These are phyloP conservation scores for Cordilura impudica DNA, from an alignment of 2,888 invertebrate species.

Conservation along the genomic window DNA sequence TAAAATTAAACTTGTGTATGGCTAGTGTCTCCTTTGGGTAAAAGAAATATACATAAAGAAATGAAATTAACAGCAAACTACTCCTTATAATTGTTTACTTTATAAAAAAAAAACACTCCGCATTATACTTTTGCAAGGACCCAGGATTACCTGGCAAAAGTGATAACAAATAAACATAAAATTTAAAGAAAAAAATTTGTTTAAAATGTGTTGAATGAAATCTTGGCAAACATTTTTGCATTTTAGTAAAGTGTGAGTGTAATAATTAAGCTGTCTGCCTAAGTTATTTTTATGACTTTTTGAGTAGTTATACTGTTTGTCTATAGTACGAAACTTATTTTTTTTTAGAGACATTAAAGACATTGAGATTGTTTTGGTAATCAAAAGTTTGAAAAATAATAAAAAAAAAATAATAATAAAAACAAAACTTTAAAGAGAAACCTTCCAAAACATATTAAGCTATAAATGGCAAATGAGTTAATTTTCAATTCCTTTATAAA, in stretches of 20 bases:
- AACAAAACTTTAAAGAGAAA: too few relatives aligned
- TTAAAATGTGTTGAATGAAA: too few relatives aligned
- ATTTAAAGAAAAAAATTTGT: background rate
- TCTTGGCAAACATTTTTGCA: too few relatives aligned
- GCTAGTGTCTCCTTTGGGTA: background rate
- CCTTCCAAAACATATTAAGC: too few relatives aligned
- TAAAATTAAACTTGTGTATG: background rate
- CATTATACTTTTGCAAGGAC: conserved; percentile 65
- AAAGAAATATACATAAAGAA: background rate
- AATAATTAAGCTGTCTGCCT: too few relatives aligned
- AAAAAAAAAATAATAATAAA: background rate
- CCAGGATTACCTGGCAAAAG: conserved; percentile 65
- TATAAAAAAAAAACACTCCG: background rate
- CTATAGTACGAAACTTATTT: too few relatives aligned
- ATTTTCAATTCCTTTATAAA: background rate
- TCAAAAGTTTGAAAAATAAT: too few relatives aligned
- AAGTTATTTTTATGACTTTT: too few relatives aligned
- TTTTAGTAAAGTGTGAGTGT: too few relatives aligned
- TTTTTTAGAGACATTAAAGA: too few relatives aligned
- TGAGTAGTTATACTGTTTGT: too few relatives aligned
- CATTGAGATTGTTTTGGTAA: too few relatives aligned
- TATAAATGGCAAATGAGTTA: conserved; percentile 9
- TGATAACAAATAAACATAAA: background rate
- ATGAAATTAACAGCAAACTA: background rate
- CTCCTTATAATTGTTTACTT: background rate